Evolutionary conservation across 2,797 vertebrate genomes (phyloP), one percentile per base, ranked within the genome.

Genomic region (Amblyopsis hoosieri): DNA sequence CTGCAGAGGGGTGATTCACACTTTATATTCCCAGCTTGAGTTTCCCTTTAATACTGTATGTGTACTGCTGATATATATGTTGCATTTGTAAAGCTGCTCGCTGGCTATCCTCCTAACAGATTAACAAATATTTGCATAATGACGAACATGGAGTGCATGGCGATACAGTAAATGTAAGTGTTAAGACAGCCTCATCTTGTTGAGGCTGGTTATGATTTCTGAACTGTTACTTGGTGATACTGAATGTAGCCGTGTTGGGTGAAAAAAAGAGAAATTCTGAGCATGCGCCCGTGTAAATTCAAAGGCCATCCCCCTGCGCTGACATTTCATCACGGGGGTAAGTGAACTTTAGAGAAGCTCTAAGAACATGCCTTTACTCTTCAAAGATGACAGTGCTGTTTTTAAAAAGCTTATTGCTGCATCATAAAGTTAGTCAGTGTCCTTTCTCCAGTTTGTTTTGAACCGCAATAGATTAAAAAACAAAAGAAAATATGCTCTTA

Each of bases 401-500:
- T 87, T 72, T 83, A 88, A 71, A 89, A 86, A 83, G 89, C 88
- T 85, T 89, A 87, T 85, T 87, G 86, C 85, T 78, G 84, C 83
- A 80, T 91, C 89, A 85, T 78, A 77, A 87, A 85, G 75, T 66
- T 69, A 87, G 85, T 78, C 80, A 79, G 79, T 87, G 76, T 87
- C 87, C 81, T 84, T 76, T 68, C 73, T 71, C 69, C 74, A 78
- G 80, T 86, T 86, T 86, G 85, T 88, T 91, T 90, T 91, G 89
- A 91, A 83, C 78, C 85, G 67, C 73, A 91, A 90, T 31, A 31
- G 53, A 52, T 14, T 10, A 7, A 31, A 31, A 6, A 7, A 13
- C 12, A 9, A 15, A 93, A 92, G 91, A 92, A 92, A 92, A 89
- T 89, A 75, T 85, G 86, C 91, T 90, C 87, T 87, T 81, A 85